Base-by-base conservation (phyloP, 2,888 invertebrate genomes). In the Latrodectus elegans region DNA sequence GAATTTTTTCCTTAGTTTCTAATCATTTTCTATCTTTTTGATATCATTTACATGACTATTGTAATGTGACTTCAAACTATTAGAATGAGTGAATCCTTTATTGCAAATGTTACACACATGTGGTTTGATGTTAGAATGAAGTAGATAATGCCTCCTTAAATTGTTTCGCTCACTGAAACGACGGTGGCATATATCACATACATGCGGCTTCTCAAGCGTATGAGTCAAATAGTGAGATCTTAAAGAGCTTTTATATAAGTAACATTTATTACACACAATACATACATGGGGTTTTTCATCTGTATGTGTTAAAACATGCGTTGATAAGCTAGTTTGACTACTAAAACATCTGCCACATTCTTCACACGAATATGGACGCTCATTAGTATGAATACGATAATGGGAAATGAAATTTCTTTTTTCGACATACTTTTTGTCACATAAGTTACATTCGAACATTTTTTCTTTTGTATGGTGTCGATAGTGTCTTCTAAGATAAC, bases 151-250 rank as follows among this genome's bases (percentile, higher is more conserved):
- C 60, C 71, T 55, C 10, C 49, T 53, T 9, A 79, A n/a, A 71
- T 79, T 79, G n/a, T 60, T 79, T 15, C 38, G 70, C 12, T 79
- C 71, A 60, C 71, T 71, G 11, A 79, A 79, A n/a, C 60, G 70
- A 10, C 60, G 22, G 8, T 71, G 26, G 22, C 79, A 79, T 22
- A 79, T 71, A 71, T 79, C 79, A 71, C 79, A 79, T 4, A 49
- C 70, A 60, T 79, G 79, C 1, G 70, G 70, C 6, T 70, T 70
- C 17, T 79, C 79, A 14, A 8, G 26, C 0, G 79, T 79, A 49
- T 79, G 79, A n/a, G 71, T 71, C n/a, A 79, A 60, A n/a, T 79
- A 79, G 38, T 79, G 79, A 8, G 70, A 71, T 49, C 60, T 55
- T 14, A 79, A 49, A 15, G 72, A 72, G n/a, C 71, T 72, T 71